Base-by-base conservation (phyloP, 2,797 vertebrate genomes). In the Oreortyx pictus region DNA sequence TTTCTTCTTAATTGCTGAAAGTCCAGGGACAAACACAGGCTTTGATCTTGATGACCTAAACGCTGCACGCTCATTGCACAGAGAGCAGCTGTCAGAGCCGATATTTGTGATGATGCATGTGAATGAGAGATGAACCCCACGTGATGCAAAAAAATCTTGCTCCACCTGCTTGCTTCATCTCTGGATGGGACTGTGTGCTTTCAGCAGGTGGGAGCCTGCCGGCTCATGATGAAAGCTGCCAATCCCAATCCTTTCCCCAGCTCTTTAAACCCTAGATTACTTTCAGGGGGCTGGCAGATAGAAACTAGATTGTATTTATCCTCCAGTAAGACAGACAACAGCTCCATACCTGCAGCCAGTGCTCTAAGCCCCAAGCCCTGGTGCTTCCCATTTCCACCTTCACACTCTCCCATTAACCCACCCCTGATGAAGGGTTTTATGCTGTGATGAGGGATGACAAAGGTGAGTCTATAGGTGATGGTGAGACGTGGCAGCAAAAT, bases 201-300 rank as follows among this genome's bases (percentile, higher is more conserved):
- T 14, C 8, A 4, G 46, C 1, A 41, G 57, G 31, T 33, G 18
- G n/a, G 57, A 84, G 15, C 11, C 1, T 3, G 27, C 18, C 25
- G 67, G 68, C 19, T 33, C 15, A 25, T 27, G 14, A 35, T 44
- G 35, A 75, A 82, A 44, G 11, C 23, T 33, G 20, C 29, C 35
- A 44, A 82, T 3, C 12, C 19, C 56, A 81, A 23, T 0, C 1
- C 9, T 4, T 20, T 37, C 33, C 23, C 1, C 1, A 10, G 31
- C 15, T 73, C 64, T 65, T 87, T 29, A 81, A 66, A 11, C 7
- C 43, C 41, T 12, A 47, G 31, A 49, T 9, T 22, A 25, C 60
- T 61, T 46, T 31, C 1, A 15, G 64, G 37, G 11, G 39, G 64
- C 66, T 25, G 81, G 20, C 33, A 77, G 60, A 70, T 0, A 66